A percentile compares a stretch with the other conserved stretches of the same genome.
Conservation (phyloP, 2,888 invertebrate species). For the Orthosia gracilis region DNA sequence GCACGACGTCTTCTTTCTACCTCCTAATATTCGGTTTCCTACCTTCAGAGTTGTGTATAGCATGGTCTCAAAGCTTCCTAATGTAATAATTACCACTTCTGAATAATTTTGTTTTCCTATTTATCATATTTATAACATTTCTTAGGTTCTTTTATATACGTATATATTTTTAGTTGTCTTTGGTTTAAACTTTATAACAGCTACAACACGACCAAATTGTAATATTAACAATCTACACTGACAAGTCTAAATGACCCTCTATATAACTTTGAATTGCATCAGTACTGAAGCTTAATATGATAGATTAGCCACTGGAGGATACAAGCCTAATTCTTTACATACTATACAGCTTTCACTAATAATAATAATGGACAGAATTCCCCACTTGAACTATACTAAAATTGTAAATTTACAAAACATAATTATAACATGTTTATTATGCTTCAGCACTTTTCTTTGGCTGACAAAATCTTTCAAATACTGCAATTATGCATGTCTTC, state of each 20-base stretch:
- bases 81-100: slow-evolving; percentile 63
- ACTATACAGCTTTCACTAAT: slow-evolving; percentile 70
- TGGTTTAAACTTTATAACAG: slow-evolving; percentile 72
- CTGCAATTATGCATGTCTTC: slow-evolving; percentile 88
- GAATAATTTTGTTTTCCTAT: slow-evolving; percentile 64
- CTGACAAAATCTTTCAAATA: slow-evolving; percentile 84
- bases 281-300: slow-evolving; percentile 65
- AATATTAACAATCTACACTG: slow-evolving; percentile 72
- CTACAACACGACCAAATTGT: slow-evolving; percentile 90
- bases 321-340: slow-evolving; percentile 59
- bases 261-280: slow-evolving; percentile 59
- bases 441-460: slow-evolving; percentile 90
- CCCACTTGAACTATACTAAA: slow-evolving; percentile 65
- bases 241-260: slow-evolving; percentile 61
- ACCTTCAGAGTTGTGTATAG: slow-evolving; percentile 64
- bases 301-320: slow-evolving; percentile 56
- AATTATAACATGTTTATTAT: slow-evolving; percentile 85
- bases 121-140: slow-evolving; percentile 62
- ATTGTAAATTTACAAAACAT: slow-evolving; percentile 80
- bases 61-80: slow-evolving; percentile 74
- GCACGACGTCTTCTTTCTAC: slow-evolving; percentile 73
- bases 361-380: slow-evolving; percentile 57
- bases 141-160: slow-evolving; percentile 59
- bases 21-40: slow-evolving; percentile 64
- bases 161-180: slow-evolving; percentile 57